Evolutionary conservation across 1,140 invertebrate genomes (phyloP).

Genomic region (Drosophila sp.): DNA sequence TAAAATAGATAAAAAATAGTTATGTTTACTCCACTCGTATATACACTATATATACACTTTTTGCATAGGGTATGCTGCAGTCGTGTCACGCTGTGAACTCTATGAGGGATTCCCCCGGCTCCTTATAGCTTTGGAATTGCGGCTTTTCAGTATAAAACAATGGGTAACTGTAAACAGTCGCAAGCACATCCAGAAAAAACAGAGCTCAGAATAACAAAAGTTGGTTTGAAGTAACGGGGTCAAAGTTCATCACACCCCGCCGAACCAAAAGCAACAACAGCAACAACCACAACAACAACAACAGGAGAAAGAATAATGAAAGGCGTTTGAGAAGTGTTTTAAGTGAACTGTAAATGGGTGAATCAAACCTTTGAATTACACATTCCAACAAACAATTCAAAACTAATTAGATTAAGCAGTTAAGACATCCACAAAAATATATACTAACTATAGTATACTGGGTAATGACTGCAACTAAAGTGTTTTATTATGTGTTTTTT

Average conservation of each 20-base stretch:
- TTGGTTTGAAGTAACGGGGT: constrained; percentile 32
- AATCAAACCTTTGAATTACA: constrained; percentile 39
- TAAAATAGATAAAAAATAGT: too few relatives aligned
- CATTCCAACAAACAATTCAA: constrained; percentile 21
- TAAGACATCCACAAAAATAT: neutral
- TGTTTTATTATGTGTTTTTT: neutral
- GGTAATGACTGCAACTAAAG: constrained; percentile 1
- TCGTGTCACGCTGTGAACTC: neutral
- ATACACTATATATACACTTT: neutral
- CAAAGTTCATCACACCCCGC: constrained; percentile 42
- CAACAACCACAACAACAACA: constrained; percentile 7
- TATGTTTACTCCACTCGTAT: too few relatives aligned
- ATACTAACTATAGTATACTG: neutral
- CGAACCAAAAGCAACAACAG: neutral
- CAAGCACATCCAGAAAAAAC: constrained; percentile 37
- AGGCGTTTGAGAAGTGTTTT: constrained; percentile 13
- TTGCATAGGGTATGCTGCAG: neutral
- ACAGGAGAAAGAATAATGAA: neutral
- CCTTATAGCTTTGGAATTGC: constrained; percentile 20
- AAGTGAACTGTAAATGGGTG: constrained; percentile 15
- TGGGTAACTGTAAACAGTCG: constrained; percentile 25
- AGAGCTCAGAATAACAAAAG: constrained; percentile 17
- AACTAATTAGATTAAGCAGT: constrained; percentile 31
- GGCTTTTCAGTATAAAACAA: constrained; percentile 32
- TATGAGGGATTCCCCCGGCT: neutral